A percentile compares a stretch with the other conserved stretches of the same genome.
Conservation (phyloP, 2,888 invertebrate species). For the Polylopha cassiicola region DNA sequence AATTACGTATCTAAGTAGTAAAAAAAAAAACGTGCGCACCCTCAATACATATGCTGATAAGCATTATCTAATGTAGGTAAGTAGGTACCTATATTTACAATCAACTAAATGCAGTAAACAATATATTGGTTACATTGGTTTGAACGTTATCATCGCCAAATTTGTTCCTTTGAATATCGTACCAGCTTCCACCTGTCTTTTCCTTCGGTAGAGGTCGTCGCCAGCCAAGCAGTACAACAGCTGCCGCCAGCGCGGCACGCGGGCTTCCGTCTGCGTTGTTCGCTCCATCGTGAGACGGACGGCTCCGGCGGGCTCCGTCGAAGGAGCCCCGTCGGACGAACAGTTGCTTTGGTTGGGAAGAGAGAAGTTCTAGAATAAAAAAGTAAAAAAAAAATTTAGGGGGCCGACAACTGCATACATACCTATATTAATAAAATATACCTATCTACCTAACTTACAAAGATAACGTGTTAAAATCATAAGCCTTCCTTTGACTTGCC, state of each 20-base stretch:
- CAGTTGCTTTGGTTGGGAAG: constrained; percentile 45
- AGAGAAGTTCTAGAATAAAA: constrained; percentile 51
- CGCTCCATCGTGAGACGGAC: constrained; percentile 85
- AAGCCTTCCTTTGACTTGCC: no score
- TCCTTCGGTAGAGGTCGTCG: constrained; percentile 84
- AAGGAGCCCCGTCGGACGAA: constrained; percentile 33
- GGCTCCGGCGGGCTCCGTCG: constrained; percentile 34
- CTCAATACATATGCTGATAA: no score
- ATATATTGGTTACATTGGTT: background rate
- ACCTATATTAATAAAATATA: no score
- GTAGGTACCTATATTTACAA: no score
- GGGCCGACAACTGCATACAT: no score
- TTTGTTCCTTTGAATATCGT: constrained; percentile 16
- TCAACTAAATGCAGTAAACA: background rate
- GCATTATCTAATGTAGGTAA: no score
- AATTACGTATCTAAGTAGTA: no score
- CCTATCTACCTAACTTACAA: no score
- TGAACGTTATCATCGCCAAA: background rate
- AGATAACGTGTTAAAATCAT: no score
- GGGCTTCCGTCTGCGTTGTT: constrained; percentile 88
- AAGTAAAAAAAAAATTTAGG: no score
- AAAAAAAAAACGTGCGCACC: no score
- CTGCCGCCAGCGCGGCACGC: constrained; percentile 87
- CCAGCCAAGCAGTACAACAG: constrained; percentile 88
- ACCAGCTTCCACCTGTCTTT: constrained; percentile 84